Evolutionary conservation across 2,113 vertebrate genomes (phyloP).

Genomic region (Calidris pugnax): DNA sequence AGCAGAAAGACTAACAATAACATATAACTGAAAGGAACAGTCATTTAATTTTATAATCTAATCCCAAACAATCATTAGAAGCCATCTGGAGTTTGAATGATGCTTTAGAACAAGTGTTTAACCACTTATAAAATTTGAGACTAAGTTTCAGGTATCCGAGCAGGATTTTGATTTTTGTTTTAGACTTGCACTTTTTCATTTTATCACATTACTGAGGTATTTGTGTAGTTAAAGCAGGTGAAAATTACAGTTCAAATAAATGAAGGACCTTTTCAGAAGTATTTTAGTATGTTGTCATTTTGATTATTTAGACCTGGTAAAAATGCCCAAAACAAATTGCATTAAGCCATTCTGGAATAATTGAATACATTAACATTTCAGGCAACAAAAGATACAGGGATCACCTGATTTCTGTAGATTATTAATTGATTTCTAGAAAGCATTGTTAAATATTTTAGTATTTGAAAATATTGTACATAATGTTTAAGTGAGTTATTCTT

Average conservation of each 20-base stretch:
- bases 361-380: background rate
- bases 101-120: background rate
- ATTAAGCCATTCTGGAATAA: background rate
- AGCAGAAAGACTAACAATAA: background rate
- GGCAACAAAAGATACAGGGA: background rate
- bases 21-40: background rate
- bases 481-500: background rate
- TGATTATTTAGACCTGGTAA: background rate
- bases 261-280: background rate
- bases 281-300: background rate
- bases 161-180: background rate
- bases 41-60: background rate
- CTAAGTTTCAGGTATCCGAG: background rate
- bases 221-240: background rate
- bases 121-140: background rate
- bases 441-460: background rate
- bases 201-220: background rate
- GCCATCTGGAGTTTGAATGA: background rate
- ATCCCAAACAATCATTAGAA: background rate
- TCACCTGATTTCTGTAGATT: background rate
- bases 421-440: background rate
- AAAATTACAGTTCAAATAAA: background rate
- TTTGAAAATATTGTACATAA: background rate
- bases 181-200: background rate
- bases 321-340: background rate